Conservation (phyloP, 2,888 invertebrate species). For the Drosophila barbarae region DNA sequence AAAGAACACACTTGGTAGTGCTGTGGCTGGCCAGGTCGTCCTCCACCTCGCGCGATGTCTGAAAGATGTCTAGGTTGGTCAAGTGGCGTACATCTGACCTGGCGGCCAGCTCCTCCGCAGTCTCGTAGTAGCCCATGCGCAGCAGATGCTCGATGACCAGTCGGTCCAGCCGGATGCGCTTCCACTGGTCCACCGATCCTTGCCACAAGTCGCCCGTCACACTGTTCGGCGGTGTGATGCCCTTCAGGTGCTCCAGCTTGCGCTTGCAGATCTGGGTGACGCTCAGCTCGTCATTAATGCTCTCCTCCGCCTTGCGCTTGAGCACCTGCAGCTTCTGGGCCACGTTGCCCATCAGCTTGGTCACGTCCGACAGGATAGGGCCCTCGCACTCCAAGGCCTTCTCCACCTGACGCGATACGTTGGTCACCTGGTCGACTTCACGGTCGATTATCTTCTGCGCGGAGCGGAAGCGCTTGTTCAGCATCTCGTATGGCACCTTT, state of each 20-base stretch:
- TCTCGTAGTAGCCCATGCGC: conserved; percentile 96
- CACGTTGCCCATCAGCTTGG: conserved; percentile 90
- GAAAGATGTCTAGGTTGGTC: conserved; percentile 94
- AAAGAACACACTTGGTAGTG: conserved; percentile 92
- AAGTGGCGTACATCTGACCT: conserved; percentile 90
- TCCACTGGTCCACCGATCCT: conserved; percentile 79
- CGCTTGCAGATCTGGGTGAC: conserved; percentile 95
- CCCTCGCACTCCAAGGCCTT: conserved; percentile 79
- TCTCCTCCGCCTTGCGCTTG: conserved; percentile 96
- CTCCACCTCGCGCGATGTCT: conserved; percentile 91
- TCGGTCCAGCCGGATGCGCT: conserved; percentile 85
- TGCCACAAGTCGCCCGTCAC: conserved; percentile 74
- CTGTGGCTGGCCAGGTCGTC: conserved; percentile 89
- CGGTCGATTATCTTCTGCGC: conserved; percentile 97
- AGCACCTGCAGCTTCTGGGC: conserved; percentile 93
- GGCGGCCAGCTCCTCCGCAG: conserved; percentile 92
- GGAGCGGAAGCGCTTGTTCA: conserved; percentile 97
- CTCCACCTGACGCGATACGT: conserved; percentile 85
- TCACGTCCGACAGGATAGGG: conserved; percentile 84
- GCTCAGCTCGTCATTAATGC: conserved; percentile 93
- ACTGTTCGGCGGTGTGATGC: conserved; percentile 73
- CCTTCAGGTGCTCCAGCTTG: conserved; percentile 92
- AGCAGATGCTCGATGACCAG: conserved; percentile 98
- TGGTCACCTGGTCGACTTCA: conserved; percentile 93
- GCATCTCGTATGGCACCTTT: conserved; percentile 98